These are phyloP conservation scores for Ricordea florida DNA, from an alignment of 92 coral and sea anemone species.

Conservation along the genomic window DNA sequence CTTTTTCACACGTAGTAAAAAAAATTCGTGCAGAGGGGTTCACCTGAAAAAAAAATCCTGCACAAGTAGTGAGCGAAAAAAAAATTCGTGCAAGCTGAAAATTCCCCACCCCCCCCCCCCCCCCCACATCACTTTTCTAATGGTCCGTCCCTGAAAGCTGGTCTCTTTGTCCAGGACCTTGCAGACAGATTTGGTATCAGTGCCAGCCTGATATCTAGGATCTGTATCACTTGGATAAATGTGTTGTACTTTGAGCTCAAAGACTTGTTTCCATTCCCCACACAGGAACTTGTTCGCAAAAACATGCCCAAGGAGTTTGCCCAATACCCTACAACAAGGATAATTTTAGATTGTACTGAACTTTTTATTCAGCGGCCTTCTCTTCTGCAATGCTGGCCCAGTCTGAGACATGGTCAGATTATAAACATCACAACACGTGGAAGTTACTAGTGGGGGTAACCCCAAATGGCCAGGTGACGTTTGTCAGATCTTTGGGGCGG, in stretches of 20 bases:
- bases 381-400: constrained; percentile 46
- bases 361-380: constrained; percentile 27
- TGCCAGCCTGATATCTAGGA: constrained; percentile 6
- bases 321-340: constrained; percentile 27
- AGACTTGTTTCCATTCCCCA: constrained; percentile 43
- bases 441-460: constrained; percentile 18
- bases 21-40: too few species aligned
- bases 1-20: too few species aligned
- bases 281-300: constrained; percentile 3
- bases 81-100: too few species aligned
- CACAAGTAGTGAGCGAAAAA: too few species aligned
- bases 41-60: too few species aligned
- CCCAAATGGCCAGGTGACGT: constrained; percentile 41
- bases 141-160: constrained; percentile 45
- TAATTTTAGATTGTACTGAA: too few species aligned
- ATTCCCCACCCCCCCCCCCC: too few species aligned
- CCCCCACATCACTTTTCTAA: too few species aligned
- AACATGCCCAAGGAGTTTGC: constrained; percentile 18
- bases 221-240: constrained; percentile 36
- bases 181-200: too few species aligned
- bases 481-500: constrained; percentile 41
- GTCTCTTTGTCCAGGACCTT: constrained; percentile 38
- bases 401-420: too few species aligned
- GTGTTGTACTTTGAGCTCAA: too few species aligned
- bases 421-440: constrained; percentile 29